Evolutionary conservation across 2,888 invertebrate genomes (phyloP).

Genomic region (Hydroisotoma schaefferi): DNA sequence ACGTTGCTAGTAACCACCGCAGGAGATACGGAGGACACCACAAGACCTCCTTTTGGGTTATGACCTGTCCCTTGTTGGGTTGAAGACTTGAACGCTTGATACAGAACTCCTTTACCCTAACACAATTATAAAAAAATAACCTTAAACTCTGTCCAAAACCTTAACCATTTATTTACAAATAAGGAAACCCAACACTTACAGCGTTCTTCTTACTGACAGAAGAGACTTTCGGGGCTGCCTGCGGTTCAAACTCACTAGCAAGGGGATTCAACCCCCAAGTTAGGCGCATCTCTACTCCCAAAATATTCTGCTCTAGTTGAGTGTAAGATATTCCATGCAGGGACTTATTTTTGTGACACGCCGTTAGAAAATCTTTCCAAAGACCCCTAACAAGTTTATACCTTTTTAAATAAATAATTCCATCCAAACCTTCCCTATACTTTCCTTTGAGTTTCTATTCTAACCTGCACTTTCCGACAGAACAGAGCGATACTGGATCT

Average conservation of each 20-base stretch:
- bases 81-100: conserved; percentile 1
- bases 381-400: conserved; percentile 60
- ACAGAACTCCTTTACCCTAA: conserved; percentile 2
- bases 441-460: conserved; percentile 13
- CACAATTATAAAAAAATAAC: no score
- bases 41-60: no score
- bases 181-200: no score
- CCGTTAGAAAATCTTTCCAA: conserved; percentile 74
- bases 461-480: conserved; percentile 69
- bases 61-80: no score
- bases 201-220: no score
- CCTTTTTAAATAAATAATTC: conserved; percentile 4
- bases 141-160: no score
- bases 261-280: conserved; percentile 75
- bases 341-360: conserved; percentile 67
- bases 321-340: conserved; percentile 70
- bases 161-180: no score
- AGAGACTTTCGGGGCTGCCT: no score
- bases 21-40: no score
- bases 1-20: no score
- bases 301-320: conserved; percentile 64
- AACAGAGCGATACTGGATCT: conserved; percentile 76
- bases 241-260: conserved; percentile 53
- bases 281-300: conserved; percentile 70
- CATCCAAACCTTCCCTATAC: conserved; percentile 3